Base-by-base conservation (phyloP, 2,888 invertebrate species). In the Agonopterix heracliana region DNA sequence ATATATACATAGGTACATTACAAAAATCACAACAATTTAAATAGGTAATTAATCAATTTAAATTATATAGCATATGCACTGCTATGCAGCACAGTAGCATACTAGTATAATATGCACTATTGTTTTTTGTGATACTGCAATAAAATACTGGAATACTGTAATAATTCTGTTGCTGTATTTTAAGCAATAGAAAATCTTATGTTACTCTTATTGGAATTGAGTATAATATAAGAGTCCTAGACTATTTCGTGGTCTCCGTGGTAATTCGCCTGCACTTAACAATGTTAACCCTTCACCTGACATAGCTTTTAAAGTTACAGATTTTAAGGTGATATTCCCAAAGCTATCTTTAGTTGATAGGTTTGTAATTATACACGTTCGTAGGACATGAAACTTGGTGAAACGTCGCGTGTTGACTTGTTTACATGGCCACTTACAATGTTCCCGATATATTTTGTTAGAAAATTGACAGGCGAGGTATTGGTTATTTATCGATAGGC, bases 201-300 rank as follows among this genome's bases (percentile, higher is more conserved):
- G 7, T 7, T 26, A 5, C 5, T 26, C 26, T 26, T 7, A 26
- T 26, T 26, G 26, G 26, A 7, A 26, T 26, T 7, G 5, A 7
- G 26, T 26, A 26, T 26, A 17, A 3, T 17, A 17, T 17, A 17
- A 17, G 36, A 9, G 38, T 3, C 10, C 38, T 38, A 74, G 68
- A 75, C 77, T 68, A 63, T 63, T 69, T 68, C 63, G 66, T 58
- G 66, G 64, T 63, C 56, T 61, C 55, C 64, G 66, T 55, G 61
- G 64, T 66, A 63, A 63, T 68, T 62, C 57, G 56, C 56, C 14
- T 45, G 41, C 41, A 13, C 17, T 34, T 14, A 49, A 49, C 35
- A 45, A 12, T 44, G 3, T 47, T 54, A 53, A 38, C n/a, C 1
- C 45, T 59, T 56, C 57, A 62, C 60, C 54, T 54, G 47, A 9